A percentile compares a stretch with the other conserved stretches of the same genome.
These are phyloP conservation scores for Lordiphosa stackelbergi DNA, from an alignment of 1,140 invertebrate genomes.

Conservation along the genomic window DNA sequence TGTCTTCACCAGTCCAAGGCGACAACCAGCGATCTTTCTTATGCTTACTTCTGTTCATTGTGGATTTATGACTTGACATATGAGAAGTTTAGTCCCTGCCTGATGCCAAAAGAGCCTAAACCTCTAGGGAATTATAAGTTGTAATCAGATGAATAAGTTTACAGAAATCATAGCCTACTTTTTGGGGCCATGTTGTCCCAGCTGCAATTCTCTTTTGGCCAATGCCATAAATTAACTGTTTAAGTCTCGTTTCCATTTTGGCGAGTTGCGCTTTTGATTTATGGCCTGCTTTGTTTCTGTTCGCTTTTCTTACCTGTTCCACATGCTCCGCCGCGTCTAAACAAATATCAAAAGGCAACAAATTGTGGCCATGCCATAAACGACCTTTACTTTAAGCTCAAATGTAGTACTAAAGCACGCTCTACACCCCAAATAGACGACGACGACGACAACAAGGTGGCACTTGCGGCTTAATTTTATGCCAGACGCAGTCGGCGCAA, in stretches of 20 bases:
- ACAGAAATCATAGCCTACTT: constrained; percentile 10
- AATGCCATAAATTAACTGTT: constrained; percentile 62
- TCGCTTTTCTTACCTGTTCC: constrained; percentile 41
- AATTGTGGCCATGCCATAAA: constrained; percentile 55
- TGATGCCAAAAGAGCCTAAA: constrained; percentile 2
- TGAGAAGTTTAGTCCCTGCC: too few species aligned
- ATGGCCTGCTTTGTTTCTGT: constrained; percentile 40
- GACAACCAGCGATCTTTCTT: too few species aligned
- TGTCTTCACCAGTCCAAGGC: constrained; percentile 11
- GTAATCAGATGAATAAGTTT: too few species aligned
- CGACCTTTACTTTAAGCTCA: constrained; percentile 25
- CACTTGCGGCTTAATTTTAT: constrained; percentile 60
- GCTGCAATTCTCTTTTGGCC: constrained; percentile 38
- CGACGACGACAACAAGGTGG: constrained; percentile 26
- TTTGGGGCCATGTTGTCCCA: constrained; percentile 10
- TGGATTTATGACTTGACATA: neutral
- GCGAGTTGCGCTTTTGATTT: constrained; percentile 53
- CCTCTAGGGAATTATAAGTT: constrained; percentile 27
- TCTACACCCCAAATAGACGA: constrained; percentile 2
- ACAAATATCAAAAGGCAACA: constrained; percentile 74
- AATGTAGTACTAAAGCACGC: constrained; percentile 11
- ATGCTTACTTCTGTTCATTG: neutral
- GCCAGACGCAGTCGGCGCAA: constrained; percentile 50
- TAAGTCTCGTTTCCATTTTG: constrained; percentile 45
- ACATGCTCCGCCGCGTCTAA: constrained; percentile 45